Percentiles rank a stretch among this genome's conserved stretches.
These are phyloP conservation scores for Ictidomys tridecemlineatus DNA, from an alignment of 2,113 vertebrate genomes.

Conservation along the genomic window DNA sequence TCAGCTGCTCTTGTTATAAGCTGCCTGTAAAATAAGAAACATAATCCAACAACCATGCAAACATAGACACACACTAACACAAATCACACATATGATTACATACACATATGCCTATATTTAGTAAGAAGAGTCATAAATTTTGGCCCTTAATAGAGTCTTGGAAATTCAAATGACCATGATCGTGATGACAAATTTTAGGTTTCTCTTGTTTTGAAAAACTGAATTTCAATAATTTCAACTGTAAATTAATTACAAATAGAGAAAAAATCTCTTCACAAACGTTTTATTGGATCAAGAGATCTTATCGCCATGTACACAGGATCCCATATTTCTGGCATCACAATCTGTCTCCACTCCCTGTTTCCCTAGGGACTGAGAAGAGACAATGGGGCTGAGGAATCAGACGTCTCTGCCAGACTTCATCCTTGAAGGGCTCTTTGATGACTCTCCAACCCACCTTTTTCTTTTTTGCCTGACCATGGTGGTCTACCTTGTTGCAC, in stretches of 20 bases:
- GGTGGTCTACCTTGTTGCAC: constrained; percentile 25
- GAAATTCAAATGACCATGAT: neutral
- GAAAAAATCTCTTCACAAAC: neutral
- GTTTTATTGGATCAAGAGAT: neutral
- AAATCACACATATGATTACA: neutral
- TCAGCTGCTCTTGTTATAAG: neutral
- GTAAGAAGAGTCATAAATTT: neutral
- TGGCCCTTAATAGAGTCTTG: neutral
- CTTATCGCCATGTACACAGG: neutral
- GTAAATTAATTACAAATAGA: neutral
- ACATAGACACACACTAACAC: neutral
- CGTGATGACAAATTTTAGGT: neutral
- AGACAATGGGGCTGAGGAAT: constrained; percentile 30
- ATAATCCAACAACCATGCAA: neutral
- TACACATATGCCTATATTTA: neutral
- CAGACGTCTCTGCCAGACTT: constrained; percentile 56
- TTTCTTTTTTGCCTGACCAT: constrained; percentile 42
- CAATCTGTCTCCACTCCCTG: neutral
- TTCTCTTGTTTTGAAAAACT: neutral
- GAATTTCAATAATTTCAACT: neutral
- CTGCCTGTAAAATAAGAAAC: neutral
- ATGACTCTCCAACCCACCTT: constrained; percentile 34
- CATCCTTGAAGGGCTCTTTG: constrained; percentile 72
- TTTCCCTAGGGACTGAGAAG: neutral
- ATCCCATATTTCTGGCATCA: neutral